Evolutionary conservation across 2,797 vertebrate species (phyloP).

Genomic region (Crocodylus rhombifer): DNA sequence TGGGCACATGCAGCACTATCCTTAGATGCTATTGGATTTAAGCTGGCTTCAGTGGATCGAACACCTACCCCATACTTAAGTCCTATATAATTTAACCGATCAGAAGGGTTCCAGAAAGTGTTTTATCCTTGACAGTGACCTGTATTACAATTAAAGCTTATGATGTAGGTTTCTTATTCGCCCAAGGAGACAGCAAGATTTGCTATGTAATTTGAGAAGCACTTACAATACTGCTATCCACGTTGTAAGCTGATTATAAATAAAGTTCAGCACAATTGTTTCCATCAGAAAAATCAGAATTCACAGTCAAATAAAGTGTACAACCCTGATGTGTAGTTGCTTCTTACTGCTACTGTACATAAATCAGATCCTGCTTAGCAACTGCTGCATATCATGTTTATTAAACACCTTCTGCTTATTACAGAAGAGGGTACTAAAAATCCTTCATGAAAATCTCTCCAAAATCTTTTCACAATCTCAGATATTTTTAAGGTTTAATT

Average conservation of each 20-base stretch:
- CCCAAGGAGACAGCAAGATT: conserved; percentile 77
- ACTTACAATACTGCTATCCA: conserved; percentile 62
- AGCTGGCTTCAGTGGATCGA: not conserved
- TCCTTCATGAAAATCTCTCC: conserved; percentile 58
- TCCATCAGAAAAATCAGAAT: conserved; percentile 77
- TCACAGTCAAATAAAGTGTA: conserved; percentile 78
- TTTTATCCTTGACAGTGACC: conserved; percentile 77
- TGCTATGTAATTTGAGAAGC: conserved; percentile 78
- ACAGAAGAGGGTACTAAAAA: conserved; percentile 70
- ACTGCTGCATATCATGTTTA: conserved; percentile 81
- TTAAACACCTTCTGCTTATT: conserved; percentile 80
- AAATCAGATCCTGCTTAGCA: conserved; percentile 80
- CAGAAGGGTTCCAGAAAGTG: conserved; percentile 54
- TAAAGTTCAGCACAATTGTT: conserved; percentile 77
- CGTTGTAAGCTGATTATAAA: conserved; percentile 80
- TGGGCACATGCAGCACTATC: conserved; percentile 40
- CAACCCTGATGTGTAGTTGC: conserved; percentile 72
- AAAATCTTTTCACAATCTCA: conserved; percentile 68
- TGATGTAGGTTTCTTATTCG: conserved; percentile 71
- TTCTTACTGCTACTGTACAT: conserved; percentile 68
- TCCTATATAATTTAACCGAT: conserved; percentile 57
- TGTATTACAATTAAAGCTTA: conserved; percentile 72
- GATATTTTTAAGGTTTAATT: conserved; percentile 67
- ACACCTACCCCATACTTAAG: conserved; percentile 33
- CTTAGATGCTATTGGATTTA: conserved; percentile 29